phyloP scores from a whole-genome alignment of 2,113 vertebrate species.

The Vicugna pacos region DNA sequence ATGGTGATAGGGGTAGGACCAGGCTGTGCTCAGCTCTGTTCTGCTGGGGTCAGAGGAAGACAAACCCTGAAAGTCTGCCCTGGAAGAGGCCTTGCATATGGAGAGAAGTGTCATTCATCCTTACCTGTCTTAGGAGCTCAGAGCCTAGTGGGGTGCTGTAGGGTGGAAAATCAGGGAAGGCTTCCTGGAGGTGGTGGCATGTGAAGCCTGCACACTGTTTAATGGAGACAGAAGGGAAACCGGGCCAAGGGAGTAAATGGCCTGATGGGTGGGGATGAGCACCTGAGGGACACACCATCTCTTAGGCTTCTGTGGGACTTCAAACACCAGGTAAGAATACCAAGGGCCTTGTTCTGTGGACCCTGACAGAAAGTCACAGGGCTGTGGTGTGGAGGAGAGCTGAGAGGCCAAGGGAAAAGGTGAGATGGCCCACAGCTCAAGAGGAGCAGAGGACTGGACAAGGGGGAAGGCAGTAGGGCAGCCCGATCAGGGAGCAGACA shows the following conservation, averaged over 20 bases:
- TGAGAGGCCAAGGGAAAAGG: background rate
- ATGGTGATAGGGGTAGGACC: fast-evolving
- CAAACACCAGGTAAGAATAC: background rate
- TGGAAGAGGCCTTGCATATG: background rate
- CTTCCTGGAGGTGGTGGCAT: background rate
- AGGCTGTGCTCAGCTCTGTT: background rate
- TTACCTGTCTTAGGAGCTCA: background rate
- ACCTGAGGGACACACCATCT: background rate
- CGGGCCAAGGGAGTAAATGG: background rate
- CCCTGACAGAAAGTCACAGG: background rate
- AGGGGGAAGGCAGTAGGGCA: too few species aligned
- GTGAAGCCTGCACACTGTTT: background rate
- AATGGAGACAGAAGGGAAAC: background rate
- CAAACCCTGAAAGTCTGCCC: fast-evolving
- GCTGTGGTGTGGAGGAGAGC: background rate
- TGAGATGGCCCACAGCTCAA: background rate
- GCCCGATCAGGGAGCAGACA: background rate
- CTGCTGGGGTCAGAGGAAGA: background rate
- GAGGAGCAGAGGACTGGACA: background rate
- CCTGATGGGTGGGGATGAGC: background rate
- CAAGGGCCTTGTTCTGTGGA: background rate
- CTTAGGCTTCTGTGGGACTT: background rate
- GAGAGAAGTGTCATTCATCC: background rate
- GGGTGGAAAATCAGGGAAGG: background rate
- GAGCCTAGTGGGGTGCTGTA: background rate